phyloP scores from a whole-genome alignment of 2,888 invertebrate species.

The Acrobasis consociella region DNA sequence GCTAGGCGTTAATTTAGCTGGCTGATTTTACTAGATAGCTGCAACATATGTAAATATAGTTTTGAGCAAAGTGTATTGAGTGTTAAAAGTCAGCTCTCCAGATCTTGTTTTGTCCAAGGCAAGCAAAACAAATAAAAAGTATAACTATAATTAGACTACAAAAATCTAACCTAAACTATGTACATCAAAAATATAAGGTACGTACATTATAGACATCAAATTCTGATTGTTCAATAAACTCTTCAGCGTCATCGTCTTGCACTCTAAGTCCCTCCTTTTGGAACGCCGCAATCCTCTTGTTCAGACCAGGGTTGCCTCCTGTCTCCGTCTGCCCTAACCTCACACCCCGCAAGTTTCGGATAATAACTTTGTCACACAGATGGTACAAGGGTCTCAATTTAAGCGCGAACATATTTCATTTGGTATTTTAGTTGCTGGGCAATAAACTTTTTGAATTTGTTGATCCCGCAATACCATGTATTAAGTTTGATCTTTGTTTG shows the following conservation, averaged over 20 bases:
- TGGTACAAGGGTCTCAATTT: slow-evolving; percentile 53
- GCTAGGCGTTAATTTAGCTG: no score
- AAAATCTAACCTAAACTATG: slow-evolving; percentile 3
- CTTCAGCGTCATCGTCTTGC: slow-evolving; percentile 60
- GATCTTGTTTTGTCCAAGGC: no score
- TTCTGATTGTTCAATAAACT: slow-evolving; percentile 67
- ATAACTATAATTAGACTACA: not conserved
- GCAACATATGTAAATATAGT: no score
- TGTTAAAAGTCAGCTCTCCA: no score
- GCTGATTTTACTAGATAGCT: no score
- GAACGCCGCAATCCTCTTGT: slow-evolving; percentile 58
- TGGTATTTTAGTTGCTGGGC: not conserved
- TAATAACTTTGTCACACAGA: slow-evolving; percentile 55
- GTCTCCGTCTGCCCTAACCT: slow-evolving; percentile 38
- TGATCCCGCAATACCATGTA: not conserved
- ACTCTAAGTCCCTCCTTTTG: slow-evolving; percentile 53
- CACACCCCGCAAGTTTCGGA: slow-evolving; percentile 56
- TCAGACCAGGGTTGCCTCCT: slow-evolving; percentile 65
- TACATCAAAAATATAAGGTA: slow-evolving; percentile 12
- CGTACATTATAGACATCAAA: slow-evolving; percentile 67
- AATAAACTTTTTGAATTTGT: not conserved
- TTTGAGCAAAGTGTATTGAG: no score
- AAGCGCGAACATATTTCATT: slow-evolving; percentile 52
- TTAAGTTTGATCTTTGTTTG: no score
- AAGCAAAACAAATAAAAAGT: no score